Evolutionary conservation across 2,113 vertebrate species (phyloP), one percentile per base, ranked within the genome.

Genomic region (Paracanthobrama guichenoti): DNA sequence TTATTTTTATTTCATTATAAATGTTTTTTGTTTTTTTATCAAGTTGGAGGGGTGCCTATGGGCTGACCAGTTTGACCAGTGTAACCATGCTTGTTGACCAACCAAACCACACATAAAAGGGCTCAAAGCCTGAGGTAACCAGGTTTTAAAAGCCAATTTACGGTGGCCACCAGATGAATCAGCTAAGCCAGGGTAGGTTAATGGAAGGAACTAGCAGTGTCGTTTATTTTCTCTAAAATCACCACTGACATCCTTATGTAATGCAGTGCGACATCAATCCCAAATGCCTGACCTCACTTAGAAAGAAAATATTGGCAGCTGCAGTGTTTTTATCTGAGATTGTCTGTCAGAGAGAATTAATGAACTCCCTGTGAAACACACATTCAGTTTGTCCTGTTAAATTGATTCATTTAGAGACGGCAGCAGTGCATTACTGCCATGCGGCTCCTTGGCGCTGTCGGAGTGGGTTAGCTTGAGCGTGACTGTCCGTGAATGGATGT

Each of bases 351-450:
- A 48, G 22, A 84, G 59, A 80, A 69, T 26, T 76, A 81, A 81
- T 81, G 48, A 83, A 26, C 60, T 87, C 53, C 31, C 62, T 16
- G 42, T 83, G 55, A 79, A 84, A 75, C 24, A 75, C 59, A 24
- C 59, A 81, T 75, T 73, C 39, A 60, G 50, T 85, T 78, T 79
- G 75, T 73, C 55, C 60, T 26, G 60, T 55, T 31, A 78, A 81
- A 81, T 57, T 81, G 26, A 67, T 44, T 67, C n/a, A 76, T 67
- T 81, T 72, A 28, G 46, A 81, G 78, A 64, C 79, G 69, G 57
- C 67, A 64, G 71, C 60, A 62, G 73, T 78, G 71, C 44, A 44
- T 80, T 62, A 42, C 39, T 81, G 62, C 72, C 69, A 26, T 66
- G 60, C 44, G 18, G 24, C 79, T 64, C 13, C 44, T 24, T 66